Evolutionary conservation across 2,113 vertebrate genomes (phyloP).

Genomic region (Tricholaema leucomelas): DNA sequence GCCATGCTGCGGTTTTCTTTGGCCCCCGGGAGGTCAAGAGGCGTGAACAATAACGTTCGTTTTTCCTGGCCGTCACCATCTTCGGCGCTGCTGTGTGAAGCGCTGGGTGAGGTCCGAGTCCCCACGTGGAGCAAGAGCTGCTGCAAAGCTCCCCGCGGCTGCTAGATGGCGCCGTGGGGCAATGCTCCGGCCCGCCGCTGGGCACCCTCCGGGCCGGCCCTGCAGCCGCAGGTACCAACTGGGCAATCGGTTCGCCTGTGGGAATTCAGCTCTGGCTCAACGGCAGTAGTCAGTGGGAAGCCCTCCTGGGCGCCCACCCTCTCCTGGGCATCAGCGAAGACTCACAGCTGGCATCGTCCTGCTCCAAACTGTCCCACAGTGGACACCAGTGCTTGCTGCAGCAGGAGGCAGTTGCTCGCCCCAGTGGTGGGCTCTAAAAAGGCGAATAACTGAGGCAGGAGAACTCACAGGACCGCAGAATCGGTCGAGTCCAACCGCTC

Average conservation of each 20-base stretch:
- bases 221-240: not conserved
- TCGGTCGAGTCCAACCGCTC: too few species aligned
- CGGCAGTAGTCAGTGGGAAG: fast-evolving
- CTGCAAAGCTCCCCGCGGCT: not conserved
- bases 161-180: constrained; percentile 58
- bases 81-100: not conserved
- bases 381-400: not conserved
- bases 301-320: not conserved
- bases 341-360: fast-evolving
- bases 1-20: not conserved
- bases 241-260: not conserved
- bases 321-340: not conserved
- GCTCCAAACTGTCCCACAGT: fast-evolving
- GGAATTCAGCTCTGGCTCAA: not conserved
- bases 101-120: not conserved
- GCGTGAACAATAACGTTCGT: not conserved
- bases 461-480: not conserved
- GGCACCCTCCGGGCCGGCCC: not conserved
- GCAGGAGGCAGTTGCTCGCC: fast-evolving
- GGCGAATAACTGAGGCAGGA: not conserved
- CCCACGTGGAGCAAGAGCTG: not conserved
- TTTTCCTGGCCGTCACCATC: not conserved
- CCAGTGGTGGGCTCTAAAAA: not conserved
- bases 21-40: not conserved
- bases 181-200: not conserved